phyloP scores from a whole-genome alignment of 2,888 invertebrate species.

The Slavum lentiscoides region DNA sequence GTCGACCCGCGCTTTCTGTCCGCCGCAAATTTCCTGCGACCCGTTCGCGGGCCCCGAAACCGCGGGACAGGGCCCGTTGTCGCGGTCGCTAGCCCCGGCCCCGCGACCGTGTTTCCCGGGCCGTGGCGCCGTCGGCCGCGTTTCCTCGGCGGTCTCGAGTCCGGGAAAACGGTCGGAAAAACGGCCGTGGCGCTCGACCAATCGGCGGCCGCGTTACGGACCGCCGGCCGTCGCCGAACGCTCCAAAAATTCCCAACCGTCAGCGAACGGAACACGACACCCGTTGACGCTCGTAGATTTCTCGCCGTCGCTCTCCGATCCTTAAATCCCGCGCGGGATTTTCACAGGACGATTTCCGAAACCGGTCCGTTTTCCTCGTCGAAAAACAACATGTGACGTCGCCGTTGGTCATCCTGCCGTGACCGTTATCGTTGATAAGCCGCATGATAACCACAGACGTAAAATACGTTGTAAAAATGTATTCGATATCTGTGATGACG shows the following conservation, averaged over 20 bases:
- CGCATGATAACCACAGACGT: too few relatives aligned
- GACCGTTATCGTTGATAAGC: too few relatives aligned
- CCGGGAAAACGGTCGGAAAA: neutral
- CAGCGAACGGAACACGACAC: too few relatives aligned
- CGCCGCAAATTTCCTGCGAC: neutral
- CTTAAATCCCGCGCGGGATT: too few relatives aligned
- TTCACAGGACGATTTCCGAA: too few relatives aligned
- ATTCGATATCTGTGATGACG: too few relatives aligned
- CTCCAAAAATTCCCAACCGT: neutral
- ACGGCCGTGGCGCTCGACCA: neutral
- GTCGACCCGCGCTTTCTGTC: neutral
- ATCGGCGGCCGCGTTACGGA: neutral
- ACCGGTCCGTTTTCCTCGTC: too few relatives aligned
- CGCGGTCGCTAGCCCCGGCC: neutral
- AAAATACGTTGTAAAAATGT: too few relatives aligned
- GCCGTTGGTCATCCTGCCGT: too few relatives aligned
- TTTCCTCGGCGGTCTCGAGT: neutral
- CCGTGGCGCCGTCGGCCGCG: neutral
- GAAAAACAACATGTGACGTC: too few relatives aligned
- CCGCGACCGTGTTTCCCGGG: neutral
- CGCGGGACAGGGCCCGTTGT: neutral
- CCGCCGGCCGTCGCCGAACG: too few relatives aligned
- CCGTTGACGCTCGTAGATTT: neutral
- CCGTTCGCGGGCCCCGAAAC: neutral
- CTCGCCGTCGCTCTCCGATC: neutral